Percentiles rank a stretch among this genome's conserved stretches.
Conservation (phyloP, 2,113 vertebrate genomes). For the Jacana jacana region DNA sequence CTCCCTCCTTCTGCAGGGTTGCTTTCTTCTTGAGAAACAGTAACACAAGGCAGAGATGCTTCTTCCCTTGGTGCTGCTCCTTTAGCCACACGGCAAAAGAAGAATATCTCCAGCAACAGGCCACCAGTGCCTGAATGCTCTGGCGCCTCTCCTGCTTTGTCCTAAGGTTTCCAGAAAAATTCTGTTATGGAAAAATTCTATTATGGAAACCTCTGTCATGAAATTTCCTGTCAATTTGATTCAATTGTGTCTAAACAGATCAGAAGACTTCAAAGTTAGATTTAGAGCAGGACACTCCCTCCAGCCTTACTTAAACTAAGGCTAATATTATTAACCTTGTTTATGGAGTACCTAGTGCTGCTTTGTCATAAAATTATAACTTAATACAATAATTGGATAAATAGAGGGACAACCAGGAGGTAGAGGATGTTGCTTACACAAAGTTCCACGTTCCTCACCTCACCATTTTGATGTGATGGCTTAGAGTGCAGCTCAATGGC, state of each 20-base stretch:
- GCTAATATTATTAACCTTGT: conserved; percentile 29
- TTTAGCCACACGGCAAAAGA: background rate
- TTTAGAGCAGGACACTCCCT: conserved; percentile 37
- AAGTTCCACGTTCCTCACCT: background rate
- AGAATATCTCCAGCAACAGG: background rate
- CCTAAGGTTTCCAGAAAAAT: conserved; percentile 22
- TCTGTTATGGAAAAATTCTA: conserved; percentile 22
- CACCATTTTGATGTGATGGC: background rate
- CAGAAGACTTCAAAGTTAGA: conserved; percentile 49
- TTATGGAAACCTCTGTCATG: conserved; percentile 26
- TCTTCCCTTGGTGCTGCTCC: background rate
- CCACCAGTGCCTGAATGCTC: background rate
- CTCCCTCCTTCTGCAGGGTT: background rate
- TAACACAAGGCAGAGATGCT: background rate
- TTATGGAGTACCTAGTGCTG: background rate
- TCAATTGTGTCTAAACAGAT: conserved; percentile 45
- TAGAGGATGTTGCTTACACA: background rate
- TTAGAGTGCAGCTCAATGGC: background rate
- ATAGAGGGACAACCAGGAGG: background rate
- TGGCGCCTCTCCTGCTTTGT: background rate
- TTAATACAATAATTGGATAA: conserved; percentile 42
- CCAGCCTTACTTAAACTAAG: background rate
- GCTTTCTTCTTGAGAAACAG: background rate
- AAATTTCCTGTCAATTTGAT: conserved; percentile 47
- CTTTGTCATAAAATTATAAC: conserved; percentile 13